These are phyloP conservation scores for Tribolium madens DNA, from an alignment of 1,140 invertebrate genomes.

Conservation along the genomic window DNA sequence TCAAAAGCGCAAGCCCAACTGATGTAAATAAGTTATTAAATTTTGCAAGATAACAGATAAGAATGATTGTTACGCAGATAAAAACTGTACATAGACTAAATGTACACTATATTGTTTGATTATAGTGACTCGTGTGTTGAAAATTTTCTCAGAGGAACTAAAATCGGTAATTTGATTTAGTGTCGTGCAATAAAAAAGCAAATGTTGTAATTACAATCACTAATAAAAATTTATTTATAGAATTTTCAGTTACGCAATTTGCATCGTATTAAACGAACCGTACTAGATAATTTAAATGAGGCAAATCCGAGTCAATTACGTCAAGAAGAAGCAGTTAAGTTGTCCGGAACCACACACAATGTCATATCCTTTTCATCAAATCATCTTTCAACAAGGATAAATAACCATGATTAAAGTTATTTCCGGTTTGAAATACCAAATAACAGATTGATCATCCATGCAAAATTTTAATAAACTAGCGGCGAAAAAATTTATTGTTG, in stretches of 20 bases:
- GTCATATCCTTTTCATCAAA: not conserved
- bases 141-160: not conserved
- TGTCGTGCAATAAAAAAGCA: conserved; percentile 2
- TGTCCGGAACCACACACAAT: not conserved
- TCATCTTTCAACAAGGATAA: not conserved
- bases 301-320: not conserved
- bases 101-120: conserved; percentile 1
- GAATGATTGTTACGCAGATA: conserved; percentile 13
- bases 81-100: conserved; percentile 12
- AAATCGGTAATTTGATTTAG: not conserved
- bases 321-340: conserved; percentile 6
- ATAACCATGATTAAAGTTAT: not conserved
- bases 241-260: conserved; percentile 10
- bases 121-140: not conserved
- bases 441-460: not conserved
- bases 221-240: conserved; percentile 19
- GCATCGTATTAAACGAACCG: conserved; percentile 14
- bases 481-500: not conserved
- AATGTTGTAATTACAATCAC: conserved; percentile 9
- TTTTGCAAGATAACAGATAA: conserved; percentile 27
- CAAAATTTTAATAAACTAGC: not conserved
- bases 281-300: conserved; percentile 27
- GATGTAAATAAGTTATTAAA: conserved; percentile 9
- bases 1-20: not conserved
- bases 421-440: not conserved